phyloP scores from a whole-genome alignment of 2,113 vertebrate species.

The Pseudolaguvia tuberculata region DNA sequence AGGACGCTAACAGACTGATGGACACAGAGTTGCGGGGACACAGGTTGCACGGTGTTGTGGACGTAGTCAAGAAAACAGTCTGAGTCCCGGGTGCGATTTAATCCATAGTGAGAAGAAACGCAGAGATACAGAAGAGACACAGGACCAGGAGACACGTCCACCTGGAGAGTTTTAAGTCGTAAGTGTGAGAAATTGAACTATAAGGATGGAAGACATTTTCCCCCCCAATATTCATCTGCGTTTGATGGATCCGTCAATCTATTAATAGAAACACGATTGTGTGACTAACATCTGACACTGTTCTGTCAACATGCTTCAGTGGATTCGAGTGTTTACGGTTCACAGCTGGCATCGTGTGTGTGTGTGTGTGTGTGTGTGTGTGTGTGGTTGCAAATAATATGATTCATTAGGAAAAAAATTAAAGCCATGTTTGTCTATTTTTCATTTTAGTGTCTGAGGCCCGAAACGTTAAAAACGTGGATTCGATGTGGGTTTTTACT shows the following conservation, averaged over 20 bases:
- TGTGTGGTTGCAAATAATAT: not conserved
- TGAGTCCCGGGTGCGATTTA: constrained; percentile 29
- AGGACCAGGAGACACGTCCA: not conserved
- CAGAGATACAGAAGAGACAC: not conserved
- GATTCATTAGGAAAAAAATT: too few relatives aligned
- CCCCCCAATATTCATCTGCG: not conserved
- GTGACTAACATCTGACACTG: constrained; percentile 19
- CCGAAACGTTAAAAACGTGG: too few relatives aligned
- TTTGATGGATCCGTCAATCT: not conserved
- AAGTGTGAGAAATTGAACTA: not conserved
- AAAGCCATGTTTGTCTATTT: too few relatives aligned
- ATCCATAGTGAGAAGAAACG: constrained; percentile 15
- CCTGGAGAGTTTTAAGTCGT: not conserved
- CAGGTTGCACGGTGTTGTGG: constrained; percentile 42
- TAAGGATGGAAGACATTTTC: not conserved
- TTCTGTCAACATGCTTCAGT: constrained; percentile 12
- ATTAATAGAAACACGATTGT: not conserved
- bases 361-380: not conserved
- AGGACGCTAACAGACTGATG: constrained; percentile 33
- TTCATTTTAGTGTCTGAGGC: too few relatives aligned
- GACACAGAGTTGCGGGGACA: constrained; percentile 41
- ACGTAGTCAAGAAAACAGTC: constrained; percentile 45
- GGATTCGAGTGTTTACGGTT: not conserved
- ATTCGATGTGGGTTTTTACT: too few relatives aligned
- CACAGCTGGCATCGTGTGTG: constrained; percentile 1